phyloP scores from a whole-genome alignment of 2,888 invertebrate species.

The Byasa hedistus region DNA sequence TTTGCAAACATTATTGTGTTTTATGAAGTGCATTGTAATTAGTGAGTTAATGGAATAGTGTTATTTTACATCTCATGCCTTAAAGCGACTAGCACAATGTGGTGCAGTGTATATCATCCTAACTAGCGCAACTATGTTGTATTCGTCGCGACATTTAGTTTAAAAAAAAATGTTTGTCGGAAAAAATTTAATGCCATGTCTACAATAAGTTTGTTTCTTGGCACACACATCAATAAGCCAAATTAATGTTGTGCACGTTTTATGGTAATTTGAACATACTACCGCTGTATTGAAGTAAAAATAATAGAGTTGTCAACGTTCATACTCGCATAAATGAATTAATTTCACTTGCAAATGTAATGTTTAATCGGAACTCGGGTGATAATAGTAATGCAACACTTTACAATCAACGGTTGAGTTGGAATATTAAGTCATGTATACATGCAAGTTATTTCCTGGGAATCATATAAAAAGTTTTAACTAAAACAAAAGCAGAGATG shows the following conservation, averaged over 20 bases:
- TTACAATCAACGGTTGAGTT: constrained; percentile 34
- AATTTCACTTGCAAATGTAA: constrained; percentile 57
- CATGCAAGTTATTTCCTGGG: neutral
- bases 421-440: constrained; percentile 35
- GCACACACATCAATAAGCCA: constrained; percentile 49
- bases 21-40: too few species aligned
- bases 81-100: too few species aligned
- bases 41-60: too few species aligned
- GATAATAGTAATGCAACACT: constrained; percentile 39
- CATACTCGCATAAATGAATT: constrained; percentile 44
- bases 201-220: constrained; percentile 20
- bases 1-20: too few species aligned
- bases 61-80: too few species aligned
- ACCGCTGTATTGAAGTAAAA: constrained; percentile 47
- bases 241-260: constrained; percentile 59
- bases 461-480: neutral
- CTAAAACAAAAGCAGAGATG: neutral
- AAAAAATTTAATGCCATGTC: constrained; percentile 9
- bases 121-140: too few species aligned
- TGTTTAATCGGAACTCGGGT: constrained; percentile 39
- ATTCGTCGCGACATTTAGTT: too few species aligned
- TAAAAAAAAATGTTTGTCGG: neutral
- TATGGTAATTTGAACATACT: constrained; percentile 53
- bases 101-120: too few species aligned
- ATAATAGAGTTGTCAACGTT: constrained; percentile 59